Conservation (phyloP, 2,113 vertebrate genomes). For the Odontesthes bonariensis region DNA sequence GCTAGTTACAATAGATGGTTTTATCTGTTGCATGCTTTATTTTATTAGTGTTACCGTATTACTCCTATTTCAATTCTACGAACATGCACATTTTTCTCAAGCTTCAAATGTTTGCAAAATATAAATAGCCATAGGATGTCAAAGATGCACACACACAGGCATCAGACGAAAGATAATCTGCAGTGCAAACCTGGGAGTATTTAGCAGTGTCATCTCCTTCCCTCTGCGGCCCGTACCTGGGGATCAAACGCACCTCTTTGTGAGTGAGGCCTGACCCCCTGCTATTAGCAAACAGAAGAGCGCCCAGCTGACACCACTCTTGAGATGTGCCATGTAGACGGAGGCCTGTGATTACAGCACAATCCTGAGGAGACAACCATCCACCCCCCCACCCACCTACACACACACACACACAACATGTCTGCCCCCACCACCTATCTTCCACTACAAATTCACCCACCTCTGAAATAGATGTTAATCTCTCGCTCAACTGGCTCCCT, state of each 20-base stretch:
- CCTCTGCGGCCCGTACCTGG: constrained; percentile 71
- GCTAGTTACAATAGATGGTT: constrained; percentile 5
- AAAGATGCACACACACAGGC: constrained; percentile 34
- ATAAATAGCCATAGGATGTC: constrained; percentile 36
- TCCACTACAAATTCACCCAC: constrained; percentile 70
- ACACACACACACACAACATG: constrained; percentile 28
- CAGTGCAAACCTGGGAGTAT: constrained; percentile 68
- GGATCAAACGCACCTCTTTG: constrained; percentile 80
- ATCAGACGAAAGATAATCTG: constrained; percentile 54
- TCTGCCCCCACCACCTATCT: constrained; percentile 36
- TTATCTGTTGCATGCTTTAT: constrained; percentile 5
- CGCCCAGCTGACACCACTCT: constrained; percentile 81
- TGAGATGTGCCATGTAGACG: constrained; percentile 78
- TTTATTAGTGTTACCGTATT: not conserved
- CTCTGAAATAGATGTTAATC: constrained; percentile 82
- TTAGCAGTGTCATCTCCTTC: constrained; percentile 71
- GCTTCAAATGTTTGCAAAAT: constrained; percentile 33
- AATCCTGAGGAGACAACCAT: constrained; percentile 75
- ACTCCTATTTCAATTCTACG: not conserved
- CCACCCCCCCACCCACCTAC: constrained; percentile 51
- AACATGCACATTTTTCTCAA: constrained; percentile 20
- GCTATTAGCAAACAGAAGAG: constrained; percentile 81
- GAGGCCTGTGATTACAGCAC: constrained; percentile 79
- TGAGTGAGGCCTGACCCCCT: constrained; percentile 74
- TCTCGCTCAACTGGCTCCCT: constrained; percentile 71